Base-by-base conservation (phyloP, 2,888 invertebrate species). In the Dichetophora obliterata region DNA sequence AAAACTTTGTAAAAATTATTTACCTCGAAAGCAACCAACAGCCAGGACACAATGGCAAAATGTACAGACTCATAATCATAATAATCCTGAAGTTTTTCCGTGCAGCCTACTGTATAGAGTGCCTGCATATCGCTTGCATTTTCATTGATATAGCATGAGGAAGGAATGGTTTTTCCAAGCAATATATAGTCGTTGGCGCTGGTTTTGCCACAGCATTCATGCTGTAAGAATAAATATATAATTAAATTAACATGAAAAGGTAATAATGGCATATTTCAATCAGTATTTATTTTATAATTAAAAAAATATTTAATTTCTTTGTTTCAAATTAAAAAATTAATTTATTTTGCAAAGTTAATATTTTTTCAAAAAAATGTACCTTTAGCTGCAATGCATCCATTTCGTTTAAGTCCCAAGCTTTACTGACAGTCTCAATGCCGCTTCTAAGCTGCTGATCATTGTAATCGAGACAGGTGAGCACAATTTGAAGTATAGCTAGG, bases 401-500 rank as follows among this genome's bases (percentile, higher is more conserved):
- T 27, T 78, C 43, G 70, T 85, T 82, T 14, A 81, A 79, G 24
- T 92, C 86, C 83, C 88, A 87, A 16, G 91, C 91, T 0, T 90
- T 84, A n/a, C 89, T 86, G 81, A 94, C 90, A 75, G 90, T 88
- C 4, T 89, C 86, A 31, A 89, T 88, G 71, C 94, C 91, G 0
- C 88, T 86, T 76, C 91, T 90, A 75, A 91, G 91, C 54, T 91
- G 91, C 5, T 91, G 90, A 85, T 92, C 91, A 2, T 92, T 90
- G 88, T 94, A n/a, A 69, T 92, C 91, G 75, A 92, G 91, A 19
- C 93, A 91, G 0, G 92, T 94, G 78, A 93, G 88, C 34, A 92
- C 92, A 71, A 95, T 92, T 91, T 95, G 94, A 73, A 93, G 88
- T 76, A 95, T 91, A 88, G 95, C 92, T 81, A 95, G 91, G 77